Base-by-base conservation (phyloP, 2,113 vertebrate species). In the Sclerurus mexicanus region DNA sequence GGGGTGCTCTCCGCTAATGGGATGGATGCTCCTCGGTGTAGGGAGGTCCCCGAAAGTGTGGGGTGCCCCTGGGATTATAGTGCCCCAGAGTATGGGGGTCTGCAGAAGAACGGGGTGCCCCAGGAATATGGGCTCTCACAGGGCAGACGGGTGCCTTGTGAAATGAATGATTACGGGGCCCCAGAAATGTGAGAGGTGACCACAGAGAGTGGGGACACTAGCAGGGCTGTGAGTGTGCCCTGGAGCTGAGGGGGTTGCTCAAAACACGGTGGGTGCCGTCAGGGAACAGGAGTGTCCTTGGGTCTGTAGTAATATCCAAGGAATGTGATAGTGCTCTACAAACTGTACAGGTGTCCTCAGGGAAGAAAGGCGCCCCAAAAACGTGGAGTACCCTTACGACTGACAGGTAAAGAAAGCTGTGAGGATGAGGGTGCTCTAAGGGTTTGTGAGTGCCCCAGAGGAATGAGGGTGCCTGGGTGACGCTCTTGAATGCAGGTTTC, bases 391-490 rank as follows among this genome's bases (percentile, higher is more conserved):
- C 33, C 12, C 28, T 46, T 55, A 30, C 1, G 6, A 42, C 25
- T 20, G 33, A 39, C 30, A 10, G 9, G 6, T 50, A 30, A 12
- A 10, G 25, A 6, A 50, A 90, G 6, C 37, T 30, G 12, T 71
- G 86, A 46, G 17, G 1, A 21, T 52, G 37, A 13, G 14, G 23
- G 2, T 85, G 22, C 17, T 76, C 22, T 14, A 37, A 63, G 24
- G 2, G 18, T 66, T 62, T 55, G 44, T 31, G 24, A 30, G n/a
- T 44, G 5, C 21, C 35, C 30, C 37, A 49, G 66, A 47, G 7
- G 18, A 33, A 53, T 1, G 3, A 33, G 10, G 17, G 2, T 68
- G 14, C 21, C 9, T 3, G 1, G 25, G 9, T 11, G 10, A 21
- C 46, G 21, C 20, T 9, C 23, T 12, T 8, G 25, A 28, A 9